Conservation (phyloP, 1,140 invertebrate genomes). For the Apis dorsata region DNA sequence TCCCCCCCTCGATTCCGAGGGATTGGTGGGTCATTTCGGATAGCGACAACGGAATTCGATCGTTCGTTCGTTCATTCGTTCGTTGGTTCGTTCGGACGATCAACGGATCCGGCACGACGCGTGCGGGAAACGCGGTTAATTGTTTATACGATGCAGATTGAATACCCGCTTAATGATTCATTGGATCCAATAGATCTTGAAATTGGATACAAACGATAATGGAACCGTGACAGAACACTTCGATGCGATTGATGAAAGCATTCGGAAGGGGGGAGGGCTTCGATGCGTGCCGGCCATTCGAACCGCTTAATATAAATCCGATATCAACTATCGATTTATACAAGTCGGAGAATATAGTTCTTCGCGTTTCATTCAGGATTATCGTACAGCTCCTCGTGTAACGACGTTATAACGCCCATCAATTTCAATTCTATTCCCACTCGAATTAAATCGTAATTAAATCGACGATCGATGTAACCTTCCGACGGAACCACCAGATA, state of each 20-base stretch:
- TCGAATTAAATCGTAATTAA: conserved; percentile 18
- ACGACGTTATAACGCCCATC: conserved; percentile 6
- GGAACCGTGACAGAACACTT: conserved; percentile 45
- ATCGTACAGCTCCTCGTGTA: background rate
- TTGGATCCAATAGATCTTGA: conserved; percentile 51
- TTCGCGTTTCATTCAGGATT: background rate
- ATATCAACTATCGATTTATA: conserved; percentile 3
- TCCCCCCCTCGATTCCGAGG: no score
- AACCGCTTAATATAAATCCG: conserved; percentile 12
- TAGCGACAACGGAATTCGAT: background rate
- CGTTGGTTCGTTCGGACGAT: background rate
- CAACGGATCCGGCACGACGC: background rate
- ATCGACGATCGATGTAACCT: conserved; percentile 3
- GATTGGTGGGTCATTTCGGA: background rate
- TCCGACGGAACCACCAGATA: background rate
- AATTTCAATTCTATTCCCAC: background rate
- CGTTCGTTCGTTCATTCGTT: background rate
- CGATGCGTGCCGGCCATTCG: no score
- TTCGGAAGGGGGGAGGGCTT: no score
- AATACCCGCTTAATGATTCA: conserved; percentile 59
- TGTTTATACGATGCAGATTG: conserved; percentile 49
- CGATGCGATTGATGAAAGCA: conserved; percentile 49
- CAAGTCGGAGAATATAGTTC: background rate
- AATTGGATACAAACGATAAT: conserved; percentile 56
- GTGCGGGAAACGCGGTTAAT: conserved; percentile 47